Percentiles rank a stretch among this genome's conserved stretches.
phyloP scores from a whole-genome alignment of 2,888 invertebrate genomes.

The Eutolmus rufibarbis region DNA sequence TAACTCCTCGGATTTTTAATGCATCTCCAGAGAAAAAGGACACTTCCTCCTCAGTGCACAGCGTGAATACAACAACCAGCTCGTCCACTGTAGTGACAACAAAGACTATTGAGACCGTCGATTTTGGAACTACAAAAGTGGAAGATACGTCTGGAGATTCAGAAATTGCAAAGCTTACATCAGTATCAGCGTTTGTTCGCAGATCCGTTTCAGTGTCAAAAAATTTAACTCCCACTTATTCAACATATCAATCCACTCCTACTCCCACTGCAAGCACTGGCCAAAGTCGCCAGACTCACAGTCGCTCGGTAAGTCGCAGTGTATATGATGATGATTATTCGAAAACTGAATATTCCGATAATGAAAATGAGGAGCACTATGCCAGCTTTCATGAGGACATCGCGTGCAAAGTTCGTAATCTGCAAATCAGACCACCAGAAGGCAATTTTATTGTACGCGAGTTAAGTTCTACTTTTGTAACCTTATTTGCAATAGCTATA shows the following conservation, averaged over 20 bases:
- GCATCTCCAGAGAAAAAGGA: not conserved
- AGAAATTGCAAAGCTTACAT: constrained; percentile 54
- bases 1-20: not conserved
- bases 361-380: constrained; percentile 50
- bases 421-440: not conserved
- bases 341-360: constrained; percentile 56
- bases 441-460: constrained; percentile 48
- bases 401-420: not conserved
- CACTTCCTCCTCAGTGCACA: constrained; percentile 21
- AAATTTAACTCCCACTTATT: constrained; percentile 35
- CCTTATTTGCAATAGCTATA: constrained; percentile 52
- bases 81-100: constrained; percentile 54
- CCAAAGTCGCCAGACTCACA: constrained; percentile 49
- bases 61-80: constrained; percentile 53
- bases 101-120: constrained; percentile 51
- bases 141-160: constrained; percentile 43
- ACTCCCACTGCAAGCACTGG: constrained; percentile 49
- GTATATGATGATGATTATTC: constrained; percentile 58
- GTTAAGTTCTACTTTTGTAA: constrained; percentile 56
- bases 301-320: constrained; percentile 55
- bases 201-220: constrained; percentile 55
- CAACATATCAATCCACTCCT: constrained; percentile 48
- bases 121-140: constrained; percentile 54
- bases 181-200: constrained; percentile 53
- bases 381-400: constrained; percentile 51